These are phyloP conservation scores for Mandrillus leucophaeus DNA, from an alignment of 2,113 vertebrate species.

Conservation along the genomic window DNA sequence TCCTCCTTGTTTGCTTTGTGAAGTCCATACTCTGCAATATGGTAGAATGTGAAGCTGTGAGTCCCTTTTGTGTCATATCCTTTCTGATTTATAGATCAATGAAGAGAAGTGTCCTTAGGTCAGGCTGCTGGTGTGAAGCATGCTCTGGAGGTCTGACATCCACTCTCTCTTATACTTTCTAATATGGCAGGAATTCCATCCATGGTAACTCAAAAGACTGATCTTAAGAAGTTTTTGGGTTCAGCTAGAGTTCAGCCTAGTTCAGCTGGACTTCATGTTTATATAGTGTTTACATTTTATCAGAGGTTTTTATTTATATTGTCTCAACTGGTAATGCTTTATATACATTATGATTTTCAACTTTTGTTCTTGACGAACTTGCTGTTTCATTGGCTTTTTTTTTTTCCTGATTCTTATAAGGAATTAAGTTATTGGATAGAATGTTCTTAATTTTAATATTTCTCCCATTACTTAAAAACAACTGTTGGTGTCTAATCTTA, in stretches of 20 bases:
- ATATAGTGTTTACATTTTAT: slow-evolving; percentile 40
- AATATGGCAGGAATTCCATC: slow-evolving; percentile 19
- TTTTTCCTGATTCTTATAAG: not conserved
- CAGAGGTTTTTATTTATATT: slow-evolving; percentile 44
- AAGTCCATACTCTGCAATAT: not conserved
- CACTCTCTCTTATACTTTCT: slow-evolving; percentile 2
- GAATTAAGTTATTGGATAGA: slow-evolving; percentile 17
- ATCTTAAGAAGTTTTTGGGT: slow-evolving; percentile 21
- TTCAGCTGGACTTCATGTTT: slow-evolving; percentile 32
- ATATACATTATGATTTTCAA: not conserved
- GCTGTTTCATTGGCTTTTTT: not conserved
- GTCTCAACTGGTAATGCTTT: slow-evolving; percentile 2
- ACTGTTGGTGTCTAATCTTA: not conserved
- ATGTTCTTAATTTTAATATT: slow-evolving; percentile 36
- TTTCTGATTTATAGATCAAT: slow-evolving; percentile 20
- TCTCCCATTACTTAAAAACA: not conserved
- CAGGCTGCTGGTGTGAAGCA: not conserved
- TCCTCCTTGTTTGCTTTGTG: not conserved
- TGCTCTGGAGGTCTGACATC: not conserved
- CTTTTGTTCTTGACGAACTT: not conserved
- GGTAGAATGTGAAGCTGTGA: not conserved
- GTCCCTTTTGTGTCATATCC: not conserved
- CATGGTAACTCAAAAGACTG: not conserved
- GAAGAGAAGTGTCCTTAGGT: not conserved
- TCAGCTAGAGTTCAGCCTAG: slow-evolving; percentile 40